These are phyloP conservation scores for Theocolax elegans DNA, from an alignment of 1,140 invertebrate genomes.

Conservation along the genomic window DNA sequence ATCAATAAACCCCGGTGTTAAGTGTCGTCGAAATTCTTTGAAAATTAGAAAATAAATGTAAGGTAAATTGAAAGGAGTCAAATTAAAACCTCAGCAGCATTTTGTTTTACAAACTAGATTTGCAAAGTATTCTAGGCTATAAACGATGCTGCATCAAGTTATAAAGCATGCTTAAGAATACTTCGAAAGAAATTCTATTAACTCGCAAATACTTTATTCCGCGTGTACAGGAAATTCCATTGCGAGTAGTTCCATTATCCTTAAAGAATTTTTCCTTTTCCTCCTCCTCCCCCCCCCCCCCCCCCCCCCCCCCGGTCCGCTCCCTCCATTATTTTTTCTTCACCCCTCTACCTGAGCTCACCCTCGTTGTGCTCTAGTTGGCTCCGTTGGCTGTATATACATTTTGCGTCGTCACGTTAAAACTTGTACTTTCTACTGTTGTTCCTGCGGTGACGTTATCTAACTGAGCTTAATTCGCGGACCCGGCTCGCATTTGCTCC, in stretches of 20 bases:
- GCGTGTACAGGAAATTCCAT: slow-evolving; percentile 22
- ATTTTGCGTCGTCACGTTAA: slow-evolving; percentile 39
- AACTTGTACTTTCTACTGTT: slow-evolving; percentile 38
- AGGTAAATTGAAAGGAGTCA: not conserved
- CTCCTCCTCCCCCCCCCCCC: not conserved
- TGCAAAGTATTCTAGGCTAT: slow-evolving; percentile 3
- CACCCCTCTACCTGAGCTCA: too few relatives aligned
- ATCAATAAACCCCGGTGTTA: not conserved
- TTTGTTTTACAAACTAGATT: slow-evolving; percentile 25
- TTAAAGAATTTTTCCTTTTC: slow-evolving; percentile 32
- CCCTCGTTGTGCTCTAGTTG: too few relatives aligned
- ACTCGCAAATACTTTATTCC: slow-evolving; percentile 26
- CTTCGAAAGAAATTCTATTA: slow-evolving; percentile 38
- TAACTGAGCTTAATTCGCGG: slow-evolving; percentile 38
- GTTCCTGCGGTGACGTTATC: slow-evolving; percentile 38
- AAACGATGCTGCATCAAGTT: slow-evolving; percentile 18
- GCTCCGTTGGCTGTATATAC: slow-evolving; percentile 25
- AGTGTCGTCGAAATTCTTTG: not conserved
- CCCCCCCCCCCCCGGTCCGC: not conserved
- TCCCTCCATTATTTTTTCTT: not conserved
- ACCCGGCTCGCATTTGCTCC: slow-evolving; percentile 32
- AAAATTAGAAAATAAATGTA: too few relatives aligned
- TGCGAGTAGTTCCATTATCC: slow-evolving; percentile 30
- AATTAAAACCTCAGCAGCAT: not conserved
- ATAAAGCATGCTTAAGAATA: slow-evolving; percentile 26